These are phyloP conservation scores for Heloderma charlesbogerti DNA, from an alignment of 2,113 vertebrate species.

Conservation along the genomic window DNA sequence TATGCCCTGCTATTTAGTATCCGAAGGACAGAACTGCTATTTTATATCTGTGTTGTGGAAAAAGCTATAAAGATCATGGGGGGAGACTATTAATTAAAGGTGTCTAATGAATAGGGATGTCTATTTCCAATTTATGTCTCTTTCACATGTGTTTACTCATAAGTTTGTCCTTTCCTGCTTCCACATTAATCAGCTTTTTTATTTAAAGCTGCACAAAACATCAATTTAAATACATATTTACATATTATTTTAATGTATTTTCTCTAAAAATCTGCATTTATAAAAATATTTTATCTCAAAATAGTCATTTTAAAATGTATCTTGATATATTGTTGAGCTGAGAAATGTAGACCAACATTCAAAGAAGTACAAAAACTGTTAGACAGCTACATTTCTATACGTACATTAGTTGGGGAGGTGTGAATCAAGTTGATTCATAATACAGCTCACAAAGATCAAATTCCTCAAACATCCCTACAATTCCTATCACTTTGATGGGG, in stretches of 20 bases:
- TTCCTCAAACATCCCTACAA: no score
- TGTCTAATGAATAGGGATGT: neutral
- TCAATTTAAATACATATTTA: no score
- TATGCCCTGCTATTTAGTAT: neutral
- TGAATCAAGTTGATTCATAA: neutral
- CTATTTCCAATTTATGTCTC: no score
- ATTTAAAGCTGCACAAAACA: no score
- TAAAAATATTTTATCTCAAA: neutral
- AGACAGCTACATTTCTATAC: neutral
- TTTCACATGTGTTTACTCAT: no score
- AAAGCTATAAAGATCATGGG: neutral
- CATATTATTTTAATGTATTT: no score
- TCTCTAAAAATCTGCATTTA: neutral
- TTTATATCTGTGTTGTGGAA: neutral
- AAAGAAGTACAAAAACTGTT: neutral
- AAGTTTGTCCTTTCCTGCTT: no score
- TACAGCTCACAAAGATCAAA: neutral
- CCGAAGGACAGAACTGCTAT: neutral
- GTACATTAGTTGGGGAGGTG: neutral
- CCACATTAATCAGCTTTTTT: no score
- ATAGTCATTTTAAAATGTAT: neutral
- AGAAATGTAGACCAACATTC: neutral
- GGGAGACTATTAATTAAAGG: neutral
- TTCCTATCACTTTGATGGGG: no score
- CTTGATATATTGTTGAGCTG: neutral